Evolutionary conservation across 2,797 vertebrate genomes (phyloP).

Genomic region (Macroramphosus scolopax): DNA sequence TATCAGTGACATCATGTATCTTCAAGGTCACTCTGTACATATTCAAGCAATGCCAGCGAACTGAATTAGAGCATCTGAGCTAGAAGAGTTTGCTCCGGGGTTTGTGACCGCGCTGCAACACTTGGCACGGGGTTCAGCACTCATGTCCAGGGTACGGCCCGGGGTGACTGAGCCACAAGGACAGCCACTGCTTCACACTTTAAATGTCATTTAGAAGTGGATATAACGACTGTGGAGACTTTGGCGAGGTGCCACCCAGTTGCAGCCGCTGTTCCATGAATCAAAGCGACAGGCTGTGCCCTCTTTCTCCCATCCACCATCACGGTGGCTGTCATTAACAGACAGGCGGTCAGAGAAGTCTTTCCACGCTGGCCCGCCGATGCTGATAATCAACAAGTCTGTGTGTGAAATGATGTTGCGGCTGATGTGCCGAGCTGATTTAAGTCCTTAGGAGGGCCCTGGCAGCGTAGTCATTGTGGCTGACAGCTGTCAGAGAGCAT

Average conservation of each 20-base stretch:
- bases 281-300: slow-evolving; percentile 75
- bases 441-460: slow-evolving; percentile 60
- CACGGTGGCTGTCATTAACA: slow-evolving; percentile 67
- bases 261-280: slow-evolving; percentile 60
- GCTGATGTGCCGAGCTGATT: slow-evolving; percentile 61
- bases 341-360: slow-evolving; percentile 61
- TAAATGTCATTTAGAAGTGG: slow-evolving; percentile 70
- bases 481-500: slow-evolving; percentile 76
- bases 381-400: slow-evolving; percentile 67
- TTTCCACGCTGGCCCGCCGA: slow-evolving; percentile 54
- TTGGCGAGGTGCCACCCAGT: slow-evolving; percentile 62
- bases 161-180: slow-evolving; percentile 70
- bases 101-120: slow-evolving; percentile 57
- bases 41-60: slow-evolving; percentile 33
- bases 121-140: slow-evolving; percentile 53
- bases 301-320: slow-evolving; percentile 61
- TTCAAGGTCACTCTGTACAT: slow-evolving; percentile 58
- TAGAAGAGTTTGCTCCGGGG: slow-evolving; percentile 44
- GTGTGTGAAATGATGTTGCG: slow-evolving; percentile 52
- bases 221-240: slow-evolving; percentile 67
- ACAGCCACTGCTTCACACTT: slow-evolving; percentile 74
- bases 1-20: slow-evolving; percentile 35
- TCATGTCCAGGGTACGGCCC: slow-evolving; percentile 44
- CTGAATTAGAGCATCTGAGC: slow-evolving; percentile 43
- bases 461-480: slow-evolving; percentile 49